These are phyloP conservation scores for Drosophila longiperda DNA, from an alignment of 2,888 invertebrate species.

Conservation along the genomic window DNA sequence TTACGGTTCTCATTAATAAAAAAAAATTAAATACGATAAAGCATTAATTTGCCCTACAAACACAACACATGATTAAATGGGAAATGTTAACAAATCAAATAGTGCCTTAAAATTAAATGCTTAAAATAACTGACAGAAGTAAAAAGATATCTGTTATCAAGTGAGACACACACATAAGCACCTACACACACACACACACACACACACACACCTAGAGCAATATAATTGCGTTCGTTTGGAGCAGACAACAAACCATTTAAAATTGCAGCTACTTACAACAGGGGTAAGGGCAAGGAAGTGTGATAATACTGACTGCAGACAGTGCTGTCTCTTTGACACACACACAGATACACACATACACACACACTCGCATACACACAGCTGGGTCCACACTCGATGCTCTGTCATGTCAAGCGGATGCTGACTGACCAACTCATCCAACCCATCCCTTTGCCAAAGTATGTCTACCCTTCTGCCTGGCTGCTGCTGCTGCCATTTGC, in stretches of 20 bases:
- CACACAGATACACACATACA: constrained; percentile 18
- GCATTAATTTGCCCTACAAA: background rate
- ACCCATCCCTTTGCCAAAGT: constrained; percentile 14
- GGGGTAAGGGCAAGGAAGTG: constrained; percentile 2
- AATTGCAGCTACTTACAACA: constrained; percentile 67
- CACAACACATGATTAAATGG: background rate
- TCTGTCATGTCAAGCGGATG: constrained; percentile 58
- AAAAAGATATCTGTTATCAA: background rate
- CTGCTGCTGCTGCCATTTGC: constrained; percentile 62
- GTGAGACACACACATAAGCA: background rate
- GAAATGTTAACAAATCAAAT: background rate
- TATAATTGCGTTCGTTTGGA: constrained; percentile 49
- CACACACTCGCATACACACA: constrained; percentile 18
- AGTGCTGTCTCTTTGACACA: constrained; percentile 48
- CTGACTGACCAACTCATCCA: constrained; percentile 59
- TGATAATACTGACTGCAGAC: constrained; percentile 48
- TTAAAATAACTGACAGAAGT: background rate
- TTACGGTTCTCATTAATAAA: background rate
- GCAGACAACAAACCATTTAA: constrained; percentile 41
- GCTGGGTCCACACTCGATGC: constrained; percentile 31
- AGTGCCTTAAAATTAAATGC: background rate
- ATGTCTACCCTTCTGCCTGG: constrained; percentile 24
- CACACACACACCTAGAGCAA: constrained; percentile 1
- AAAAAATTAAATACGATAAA: background rate
- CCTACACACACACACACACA: background rate